These are phyloP conservation scores for Alosa alosa DNA, from an alignment of 2,113 vertebrate genomes.

Conservation along the genomic window DNA sequence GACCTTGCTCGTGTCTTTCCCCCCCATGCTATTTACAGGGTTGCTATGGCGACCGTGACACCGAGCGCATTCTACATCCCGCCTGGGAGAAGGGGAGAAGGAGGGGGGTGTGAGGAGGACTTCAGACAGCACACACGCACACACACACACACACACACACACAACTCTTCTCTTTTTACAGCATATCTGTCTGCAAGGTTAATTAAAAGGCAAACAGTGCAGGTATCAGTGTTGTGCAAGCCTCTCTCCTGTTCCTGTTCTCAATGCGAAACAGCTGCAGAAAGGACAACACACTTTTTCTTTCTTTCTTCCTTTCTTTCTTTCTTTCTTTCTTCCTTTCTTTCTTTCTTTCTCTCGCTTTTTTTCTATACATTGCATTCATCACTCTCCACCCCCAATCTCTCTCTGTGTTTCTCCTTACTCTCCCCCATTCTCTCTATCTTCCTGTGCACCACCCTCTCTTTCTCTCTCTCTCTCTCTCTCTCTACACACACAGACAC, in stretches of 20 bases:
- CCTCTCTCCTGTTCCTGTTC: constrained; percentile 20
- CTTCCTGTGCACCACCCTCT: neutral
- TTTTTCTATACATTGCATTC: neutral
- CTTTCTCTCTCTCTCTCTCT: too few species aligned
- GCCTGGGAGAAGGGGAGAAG: constrained; percentile 5
- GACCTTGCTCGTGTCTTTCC: constrained; percentile 28
- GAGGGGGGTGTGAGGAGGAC: neutral
- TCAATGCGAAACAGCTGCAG: constrained; percentile 26
- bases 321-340: too few species aligned
- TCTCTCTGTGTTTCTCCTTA: neutral
- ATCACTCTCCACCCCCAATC: neutral
- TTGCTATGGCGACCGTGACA: constrained; percentile 40
- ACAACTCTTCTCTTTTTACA: neutral
- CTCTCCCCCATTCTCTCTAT: neutral
- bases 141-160: constrained; percentile 6
- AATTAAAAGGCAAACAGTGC: constrained; percentile 35
- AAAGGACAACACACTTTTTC: constrained; percentile 26
- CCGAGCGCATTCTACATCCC: constrained; percentile 4
- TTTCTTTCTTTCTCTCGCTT: neutral
- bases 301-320: too few species aligned
- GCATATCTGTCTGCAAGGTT: constrained; percentile 28
- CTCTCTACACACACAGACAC: too few species aligned
- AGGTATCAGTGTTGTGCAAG: constrained; percentile 23
- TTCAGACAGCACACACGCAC: neutral
- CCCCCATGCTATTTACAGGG: constrained; percentile 41